These are phyloP conservation scores for Macroramphosus scolopax DNA, from an alignment of 2,797 vertebrate genomes.

Conservation along the genomic window DNA sequence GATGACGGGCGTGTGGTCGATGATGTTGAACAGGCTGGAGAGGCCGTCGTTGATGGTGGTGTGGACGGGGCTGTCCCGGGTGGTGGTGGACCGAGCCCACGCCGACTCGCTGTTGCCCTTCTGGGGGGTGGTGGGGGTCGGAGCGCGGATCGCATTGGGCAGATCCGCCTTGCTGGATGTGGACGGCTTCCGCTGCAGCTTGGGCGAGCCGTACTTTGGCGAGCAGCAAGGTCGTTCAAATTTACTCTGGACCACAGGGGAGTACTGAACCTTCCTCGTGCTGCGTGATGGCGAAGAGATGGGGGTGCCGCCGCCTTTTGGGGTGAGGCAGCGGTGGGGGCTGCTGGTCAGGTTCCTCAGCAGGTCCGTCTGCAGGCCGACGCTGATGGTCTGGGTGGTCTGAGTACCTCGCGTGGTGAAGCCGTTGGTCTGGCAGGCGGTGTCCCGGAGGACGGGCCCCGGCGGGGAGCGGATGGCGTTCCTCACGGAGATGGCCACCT, in stretches of 20 bases:
- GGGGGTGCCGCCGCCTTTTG: conserved; percentile 88
- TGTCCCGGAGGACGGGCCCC: conserved; percentile 78
- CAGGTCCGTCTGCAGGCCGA: conserved; percentile 92
- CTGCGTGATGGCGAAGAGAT: conserved; percentile 93
- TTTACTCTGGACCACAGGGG: conserved; percentile 90
- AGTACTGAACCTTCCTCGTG: conserved; percentile 88
- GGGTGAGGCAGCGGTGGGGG: conserved; percentile 95
- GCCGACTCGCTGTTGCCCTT: conserved; percentile 95
- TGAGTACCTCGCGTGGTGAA: conserved; percentile 88
- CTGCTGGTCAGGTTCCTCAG: conserved; percentile 90
- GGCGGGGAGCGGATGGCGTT: conserved; percentile 84
- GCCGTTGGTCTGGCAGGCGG: conserved; percentile 91
- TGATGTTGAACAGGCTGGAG: conserved; percentile 98
- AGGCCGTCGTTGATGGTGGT: conserved; percentile 97
- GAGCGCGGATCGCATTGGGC: conserved; percentile 65
- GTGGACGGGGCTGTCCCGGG: conserved; percentile 94
- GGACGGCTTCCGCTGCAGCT: conserved; percentile 88
- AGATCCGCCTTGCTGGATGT: conserved; percentile 83
- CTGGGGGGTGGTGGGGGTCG: conserved; percentile 79
- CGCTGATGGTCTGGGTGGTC: conserved; percentile 90
- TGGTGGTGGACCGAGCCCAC: conserved; percentile 98
- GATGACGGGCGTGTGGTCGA: conserved; percentile 89
- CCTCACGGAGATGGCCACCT: conserved; percentile 92
- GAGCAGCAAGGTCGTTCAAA: conserved; percentile 97
- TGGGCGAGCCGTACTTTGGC: conserved; percentile 97